Conservation (phyloP, 2,113 vertebrate genomes). For the Eubucco bourcierii region DNA sequence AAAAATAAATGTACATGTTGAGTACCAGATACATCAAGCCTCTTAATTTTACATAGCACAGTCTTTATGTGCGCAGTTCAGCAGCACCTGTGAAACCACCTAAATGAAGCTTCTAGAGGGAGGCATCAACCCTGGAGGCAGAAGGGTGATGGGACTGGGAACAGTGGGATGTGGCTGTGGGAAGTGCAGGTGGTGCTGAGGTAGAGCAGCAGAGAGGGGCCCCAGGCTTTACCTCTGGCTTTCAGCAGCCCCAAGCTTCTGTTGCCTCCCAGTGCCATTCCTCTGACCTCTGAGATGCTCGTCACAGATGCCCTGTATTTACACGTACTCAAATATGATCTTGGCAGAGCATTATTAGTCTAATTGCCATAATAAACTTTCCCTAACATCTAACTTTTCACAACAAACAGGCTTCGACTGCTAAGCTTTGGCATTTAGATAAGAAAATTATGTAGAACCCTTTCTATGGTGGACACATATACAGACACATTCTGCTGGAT, state of each 20-base stretch:
- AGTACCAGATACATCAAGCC: background rate
- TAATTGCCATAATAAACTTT: slow-evolving; percentile 44
- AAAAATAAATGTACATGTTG: background rate
- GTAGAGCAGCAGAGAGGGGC: background rate
- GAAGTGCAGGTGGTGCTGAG: background rate
- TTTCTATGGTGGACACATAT: background rate
- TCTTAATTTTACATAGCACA: background rate
- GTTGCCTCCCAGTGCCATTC: background rate
- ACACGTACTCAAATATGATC: background rate
- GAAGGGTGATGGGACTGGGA: rapidly evolving
- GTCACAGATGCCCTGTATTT: slow-evolving; percentile 11
- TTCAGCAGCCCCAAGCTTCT: rapidly evolving
- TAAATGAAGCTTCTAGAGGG: background rate
- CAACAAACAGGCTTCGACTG: slow-evolving; percentile 39
- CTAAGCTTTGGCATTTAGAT: slow-evolving; percentile 28
- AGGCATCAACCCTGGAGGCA: background rate
- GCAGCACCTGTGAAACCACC: background rate
- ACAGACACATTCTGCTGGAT: slow-evolving; percentile 11
- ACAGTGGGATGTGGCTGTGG: rapidly evolving
- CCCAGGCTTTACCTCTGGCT: rapidly evolving
- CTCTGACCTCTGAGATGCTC: background rate
- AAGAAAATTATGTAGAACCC: slow-evolving; percentile 40
- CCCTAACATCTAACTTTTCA: slow-evolving; percentile 47
- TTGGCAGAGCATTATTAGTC: slow-evolving; percentile 47
- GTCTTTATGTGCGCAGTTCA: rapidly evolving